Evolutionary conservation across 2,797 vertebrate genomes (phyloP).

Genomic region (Perdix hodgsoniae): DNA sequence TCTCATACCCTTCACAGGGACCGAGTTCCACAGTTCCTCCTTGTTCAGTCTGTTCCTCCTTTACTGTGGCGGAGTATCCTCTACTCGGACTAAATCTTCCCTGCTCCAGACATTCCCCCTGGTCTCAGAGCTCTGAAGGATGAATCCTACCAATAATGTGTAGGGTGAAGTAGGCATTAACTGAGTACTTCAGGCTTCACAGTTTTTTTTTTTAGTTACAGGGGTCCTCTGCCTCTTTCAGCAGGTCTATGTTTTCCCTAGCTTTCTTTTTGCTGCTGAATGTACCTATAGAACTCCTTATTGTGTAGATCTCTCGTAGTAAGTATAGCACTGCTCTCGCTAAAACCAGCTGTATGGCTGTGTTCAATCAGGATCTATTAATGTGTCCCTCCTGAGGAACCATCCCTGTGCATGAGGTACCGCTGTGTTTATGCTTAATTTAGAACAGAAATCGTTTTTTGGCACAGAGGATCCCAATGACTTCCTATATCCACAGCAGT

Average conservation of each 20-base stretch:
- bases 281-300: neutral
- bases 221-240: neutral
- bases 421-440: neutral
- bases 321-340: neutral
- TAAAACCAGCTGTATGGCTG: neutral
- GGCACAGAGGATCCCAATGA: neutral
- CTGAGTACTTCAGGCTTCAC: neutral
- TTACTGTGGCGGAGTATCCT: neutral
- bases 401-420: neutral
- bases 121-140: neutral
- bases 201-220: neutral
- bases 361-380: neutral
- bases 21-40: neutral
- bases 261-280: neutral
- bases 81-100: neutral
- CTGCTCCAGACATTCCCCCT: neutral
- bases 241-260: neutral
- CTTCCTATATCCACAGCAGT: neutral
- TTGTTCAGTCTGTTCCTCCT: neutral
- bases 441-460: neutral
- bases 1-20: neutral
- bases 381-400: neutral
- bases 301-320: neutral
- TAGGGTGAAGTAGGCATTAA: neutral
- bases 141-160: neutral